Base-by-base conservation (phyloP, 2,113 vertebrate genomes). In the Marmota flaviventris region DNA sequence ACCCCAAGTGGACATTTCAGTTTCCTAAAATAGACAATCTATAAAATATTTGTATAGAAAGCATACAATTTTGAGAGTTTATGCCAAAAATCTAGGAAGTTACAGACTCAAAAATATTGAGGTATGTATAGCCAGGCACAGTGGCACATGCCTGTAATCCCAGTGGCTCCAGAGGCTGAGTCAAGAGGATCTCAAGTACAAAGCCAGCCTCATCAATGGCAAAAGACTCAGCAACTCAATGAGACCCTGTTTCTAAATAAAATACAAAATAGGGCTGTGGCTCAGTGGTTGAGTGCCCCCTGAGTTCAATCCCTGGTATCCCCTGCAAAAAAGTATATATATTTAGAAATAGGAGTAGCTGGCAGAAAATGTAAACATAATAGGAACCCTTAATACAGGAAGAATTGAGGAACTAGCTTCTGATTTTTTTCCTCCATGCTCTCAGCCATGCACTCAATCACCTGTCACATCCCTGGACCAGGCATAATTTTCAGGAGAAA, bases 1-100 rank as follows among this genome's bases (percentile, higher is more conserved):
- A 85, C n/a, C 32, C 25, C 63, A 93, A 79, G 39, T 67, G 79
- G 51, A 22, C n/a, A 86, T 63, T 93, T 96, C 51, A 82, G 32
- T 58, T 61, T 25, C 13, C 69, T 39, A 8, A 78, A 78, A 79
- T 22, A 83, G 39, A 91, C 51, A 77, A 83, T 25, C 34, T n/a
- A 53, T 51, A 94, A 39, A 84, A 69, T 16, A 81, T n/a, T 37
- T 56, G 42, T n/a, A n/a, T 45, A 34, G 32, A 48, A 81, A 67
- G 8, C 32, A 78, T 56, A 16, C 17, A 24, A 51, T 77, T 78
- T 61, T 67, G 56, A 94, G 84, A 61, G 48, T 84, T 65, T 34
- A 65, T 89, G 24, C 10, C 42, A 89, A 27, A 95, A 69, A 51
- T 61, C 67, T 61, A n/a, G n/a, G 14, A 22, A 73, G 11, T 22